Base-by-base conservation (phyloP, 92 coral and sea anemone genomes). In the Bergia sp. region DNA sequence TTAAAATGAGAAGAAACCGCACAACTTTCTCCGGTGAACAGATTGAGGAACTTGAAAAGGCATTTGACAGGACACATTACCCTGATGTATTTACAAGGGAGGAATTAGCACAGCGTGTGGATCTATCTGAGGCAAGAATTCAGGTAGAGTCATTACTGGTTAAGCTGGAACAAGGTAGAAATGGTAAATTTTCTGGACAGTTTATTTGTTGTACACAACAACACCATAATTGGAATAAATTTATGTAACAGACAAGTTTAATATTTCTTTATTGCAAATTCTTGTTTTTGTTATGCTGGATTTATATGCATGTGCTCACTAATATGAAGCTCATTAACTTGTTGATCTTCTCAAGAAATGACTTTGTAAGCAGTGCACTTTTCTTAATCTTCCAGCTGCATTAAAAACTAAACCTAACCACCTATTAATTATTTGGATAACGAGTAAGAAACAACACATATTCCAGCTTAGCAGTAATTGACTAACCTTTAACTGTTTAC, bases 71-170 rank as follows among this genome's bases (percentile, higher is more conserved):
- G 92, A 93, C 98, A 41, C 98, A 96, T 77, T 97, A 97, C 75
- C 99, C 98, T 71, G 99, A 97, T 79, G 99, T 97, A 7, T 97
- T 95, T 87, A 93, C 98, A 10, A 93, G 98, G 55, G 99, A 97
- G 69, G 96, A 97, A 86, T 89, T 97, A 8, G 97, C 98, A 2
- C 96, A 97, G 37, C 93, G 95, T 20, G 96, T 97, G 77, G 98
- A 96, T 38, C 94, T 96, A 29, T 92, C 99, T 73, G 99, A 97
- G 94, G 98, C 98, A 94, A 97, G 99, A 87, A 97, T 96, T 43
- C 99, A 97, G 99, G 99, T 97, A 95, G 78, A 93, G 94, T 92
- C 94, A 88, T 95, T 93, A 79, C 95, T 93, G 90, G 89, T 87
- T 90, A 91, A 73, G 96, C 96, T 93, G 98, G 97, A 94, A 92